phyloP scores from a whole-genome alignment of 1,140 invertebrate species.

The Amphibalanus amphitrite region DNA sequence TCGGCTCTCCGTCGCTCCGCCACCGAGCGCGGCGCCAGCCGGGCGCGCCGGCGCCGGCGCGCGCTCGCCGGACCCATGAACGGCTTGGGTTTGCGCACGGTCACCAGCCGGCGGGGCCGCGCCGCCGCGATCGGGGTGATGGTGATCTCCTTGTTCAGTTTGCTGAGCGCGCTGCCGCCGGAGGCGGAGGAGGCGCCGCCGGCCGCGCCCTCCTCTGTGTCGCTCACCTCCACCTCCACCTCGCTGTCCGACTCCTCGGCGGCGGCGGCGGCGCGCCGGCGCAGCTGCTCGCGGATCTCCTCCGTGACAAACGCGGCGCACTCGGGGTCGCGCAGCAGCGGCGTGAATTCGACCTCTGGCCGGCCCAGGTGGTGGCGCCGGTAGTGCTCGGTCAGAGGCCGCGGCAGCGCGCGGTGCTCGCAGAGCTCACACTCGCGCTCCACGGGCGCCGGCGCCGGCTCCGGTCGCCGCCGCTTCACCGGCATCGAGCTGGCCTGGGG shows the following conservation, averaged over 20 bases:
- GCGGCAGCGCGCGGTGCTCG: not conserved
- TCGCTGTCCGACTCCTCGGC: not conserved
- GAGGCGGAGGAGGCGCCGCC: not conserved
- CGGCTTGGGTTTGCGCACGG: not conserved
- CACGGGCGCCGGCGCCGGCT: constrained; percentile 11
- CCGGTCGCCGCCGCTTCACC: not conserved
- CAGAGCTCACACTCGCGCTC: constrained; percentile 6
- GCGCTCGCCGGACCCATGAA: not conserved
- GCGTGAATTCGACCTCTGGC: not conserved
- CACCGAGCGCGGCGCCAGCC: not conserved
- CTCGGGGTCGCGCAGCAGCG: not conserved
- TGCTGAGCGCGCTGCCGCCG: not conserved
- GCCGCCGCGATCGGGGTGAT: not conserved
- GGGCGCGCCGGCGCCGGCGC: not conserved
- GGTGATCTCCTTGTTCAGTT: not conserved
- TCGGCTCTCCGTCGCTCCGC: not conserved
- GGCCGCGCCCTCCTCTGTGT: not conserved
- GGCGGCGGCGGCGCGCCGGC: not conserved
- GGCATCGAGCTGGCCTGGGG: not conserved
- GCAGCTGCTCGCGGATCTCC: not conserved
- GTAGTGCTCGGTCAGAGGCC: not conserved
- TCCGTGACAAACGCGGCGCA: not conserved
- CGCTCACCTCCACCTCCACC: constrained; percentile 1
- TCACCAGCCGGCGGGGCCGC: not conserved
- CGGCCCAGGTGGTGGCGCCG: not conserved